Percentiles rank a stretch among this genome's conserved stretches.
Evolutionary conservation across 2,113 vertebrate genomes (phyloP).

Genomic region (Pyrgilauda ruficollis): DNA sequence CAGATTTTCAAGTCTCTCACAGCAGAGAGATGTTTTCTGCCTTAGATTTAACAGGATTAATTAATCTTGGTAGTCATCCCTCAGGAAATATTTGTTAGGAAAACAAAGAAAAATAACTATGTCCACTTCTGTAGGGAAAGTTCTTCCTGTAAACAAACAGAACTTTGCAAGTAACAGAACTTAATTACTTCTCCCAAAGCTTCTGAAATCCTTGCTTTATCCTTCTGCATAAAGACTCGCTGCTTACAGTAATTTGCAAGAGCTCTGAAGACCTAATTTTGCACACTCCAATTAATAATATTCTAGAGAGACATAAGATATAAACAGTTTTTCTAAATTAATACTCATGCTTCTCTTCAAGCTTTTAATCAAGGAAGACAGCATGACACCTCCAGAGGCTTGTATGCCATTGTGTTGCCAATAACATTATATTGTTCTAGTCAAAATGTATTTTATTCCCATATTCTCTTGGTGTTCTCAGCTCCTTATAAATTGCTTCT

Average conservation of each 20-base stretch:
- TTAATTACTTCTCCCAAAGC: conserved; percentile 13
- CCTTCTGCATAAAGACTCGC: background rate
- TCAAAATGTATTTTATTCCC: background rate
- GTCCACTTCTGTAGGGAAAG: background rate
- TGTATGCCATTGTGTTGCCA: conserved; percentile 25
- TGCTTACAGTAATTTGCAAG: background rate
- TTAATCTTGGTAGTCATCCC: background rate
- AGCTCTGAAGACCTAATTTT: conserved; percentile 29
- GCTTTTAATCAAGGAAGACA: conserved; percentile 61
- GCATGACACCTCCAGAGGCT: conserved; percentile 40
- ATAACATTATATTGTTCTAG: background rate
- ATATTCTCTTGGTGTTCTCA: background rate
- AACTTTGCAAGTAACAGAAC: background rate
- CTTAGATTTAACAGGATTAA: background rate
- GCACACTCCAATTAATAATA: conserved; percentile 41
- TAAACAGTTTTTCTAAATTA: conserved; percentile 51
- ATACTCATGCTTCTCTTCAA: conserved; percentile 33
- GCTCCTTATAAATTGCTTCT: background rate
- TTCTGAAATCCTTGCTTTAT: conserved; percentile 4
- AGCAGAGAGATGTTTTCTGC: background rate
- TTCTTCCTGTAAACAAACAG: background rate
- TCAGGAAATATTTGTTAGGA: background rate
- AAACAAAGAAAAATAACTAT: background rate
- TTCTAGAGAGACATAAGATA: conserved; percentile 21
- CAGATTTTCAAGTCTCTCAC: background rate